Evolutionary conservation across 1,140 invertebrate species (phyloP).

Genomic region (Probaryconus sp.): DNA sequence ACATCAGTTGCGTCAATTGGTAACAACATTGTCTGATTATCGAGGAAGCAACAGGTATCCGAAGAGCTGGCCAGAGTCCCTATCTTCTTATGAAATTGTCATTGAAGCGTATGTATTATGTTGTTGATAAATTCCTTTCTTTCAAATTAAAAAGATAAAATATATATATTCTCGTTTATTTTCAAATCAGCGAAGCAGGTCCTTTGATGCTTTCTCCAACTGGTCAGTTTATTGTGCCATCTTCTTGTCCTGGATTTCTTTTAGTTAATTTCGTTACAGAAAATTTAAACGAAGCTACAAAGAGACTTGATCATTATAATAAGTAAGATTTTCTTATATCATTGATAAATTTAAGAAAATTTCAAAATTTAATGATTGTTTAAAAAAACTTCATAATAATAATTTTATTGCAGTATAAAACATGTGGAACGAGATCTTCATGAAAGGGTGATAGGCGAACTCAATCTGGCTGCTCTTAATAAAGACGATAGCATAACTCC

Average conservation of each 20-base stretch:
- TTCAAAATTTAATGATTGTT: too few species aligned
- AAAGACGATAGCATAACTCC: slow-evolving; percentile 95
- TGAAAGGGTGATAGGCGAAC: slow-evolving; percentile 81
- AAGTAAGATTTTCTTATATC: too few species aligned
- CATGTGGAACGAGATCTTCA: slow-evolving; percentile 86
- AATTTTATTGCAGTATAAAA: slow-evolving; percentile 83
- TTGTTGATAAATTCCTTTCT: background rate
- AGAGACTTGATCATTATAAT: slow-evolving; percentile 85
- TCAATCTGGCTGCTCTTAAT: slow-evolving; percentile 84
- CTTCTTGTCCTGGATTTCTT: slow-evolving; percentile 90
- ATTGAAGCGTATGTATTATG: slow-evolving; percentile 87
- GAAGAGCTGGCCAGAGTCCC: slow-evolving; percentile 83
- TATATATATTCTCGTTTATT: too few species aligned
- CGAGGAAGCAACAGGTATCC: slow-evolving; percentile 84
- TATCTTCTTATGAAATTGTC: slow-evolving; percentile 90
- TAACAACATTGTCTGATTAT: slow-evolving; percentile 90
- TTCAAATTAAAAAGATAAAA: too few species aligned
- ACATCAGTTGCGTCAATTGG: slow-evolving; percentile 87
- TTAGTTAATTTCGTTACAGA: slow-evolving; percentile 90
- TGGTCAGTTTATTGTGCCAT: slow-evolving; percentile 94
- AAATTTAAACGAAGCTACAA: slow-evolving; percentile 85
- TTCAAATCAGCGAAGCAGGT: slow-evolving; percentile 86
- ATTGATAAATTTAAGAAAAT: too few species aligned
- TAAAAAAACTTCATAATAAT: slow-evolving; percentile 27
- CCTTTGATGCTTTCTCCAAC: slow-evolving; percentile 95